These are phyloP conservation scores for Gortyna flavago DNA, from an alignment of 2,888 invertebrate genomes.

Conservation along the genomic window DNA sequence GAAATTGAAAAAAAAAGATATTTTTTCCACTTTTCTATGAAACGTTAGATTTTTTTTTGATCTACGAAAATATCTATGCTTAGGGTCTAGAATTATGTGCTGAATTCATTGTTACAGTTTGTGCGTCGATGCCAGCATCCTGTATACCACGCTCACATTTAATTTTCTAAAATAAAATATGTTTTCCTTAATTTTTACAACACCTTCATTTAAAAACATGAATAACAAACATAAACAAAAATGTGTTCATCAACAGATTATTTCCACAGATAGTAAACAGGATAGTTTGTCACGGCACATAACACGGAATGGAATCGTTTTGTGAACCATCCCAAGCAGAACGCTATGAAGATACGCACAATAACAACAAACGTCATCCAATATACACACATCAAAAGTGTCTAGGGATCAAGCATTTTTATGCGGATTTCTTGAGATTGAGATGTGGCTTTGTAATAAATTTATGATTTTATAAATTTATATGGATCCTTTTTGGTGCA, in stretches of 20 bases:
- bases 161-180: neutral
- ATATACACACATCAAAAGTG: too few species aligned
- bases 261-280: conserved; percentile 36
- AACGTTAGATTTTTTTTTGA: neutral
- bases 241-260: conserved; percentile 33
- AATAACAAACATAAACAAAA: conserved; percentile 2
- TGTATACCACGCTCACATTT: neutral
- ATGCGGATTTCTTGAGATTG: too few species aligned
- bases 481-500: too few species aligned
- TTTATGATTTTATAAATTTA: too few species aligned
- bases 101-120: too few species aligned
- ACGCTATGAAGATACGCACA: conserved; percentile 19
- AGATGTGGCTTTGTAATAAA: too few species aligned
- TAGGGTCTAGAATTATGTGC: too few species aligned
- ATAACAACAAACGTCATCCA: too few species aligned
- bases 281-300: conserved; percentile 52
- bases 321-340: conserved; percentile 25
- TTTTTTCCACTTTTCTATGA: neutral
- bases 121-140: too few species aligned
- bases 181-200: neutral
- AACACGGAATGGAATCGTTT: conserved; percentile 23
- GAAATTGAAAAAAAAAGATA: too few species aligned
- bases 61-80: too few species aligned
- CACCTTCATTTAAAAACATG: conserved; percentile 16
- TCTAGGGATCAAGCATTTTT: too few species aligned